These are phyloP conservation scores for Mallateleia sp. DNA, from an alignment of 2,888 invertebrate genomes.

Conservation along the genomic window DNA sequence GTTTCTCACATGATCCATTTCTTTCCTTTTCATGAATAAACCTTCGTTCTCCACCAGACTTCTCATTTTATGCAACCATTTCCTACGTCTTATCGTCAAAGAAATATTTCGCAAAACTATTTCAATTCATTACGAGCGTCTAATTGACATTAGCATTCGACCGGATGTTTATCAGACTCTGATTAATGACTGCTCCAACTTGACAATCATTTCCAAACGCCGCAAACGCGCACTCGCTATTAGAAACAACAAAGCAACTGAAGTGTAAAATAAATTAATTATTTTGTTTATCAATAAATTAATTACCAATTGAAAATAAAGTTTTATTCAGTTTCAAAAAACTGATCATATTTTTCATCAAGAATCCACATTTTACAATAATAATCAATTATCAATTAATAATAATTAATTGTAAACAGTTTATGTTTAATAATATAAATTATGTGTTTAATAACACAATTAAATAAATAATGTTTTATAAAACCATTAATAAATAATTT, in stretches of 20 bases:
- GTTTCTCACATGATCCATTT: conserved; percentile 85
- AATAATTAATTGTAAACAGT: no score
- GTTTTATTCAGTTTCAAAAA: no score
- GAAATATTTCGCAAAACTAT: conserved; percentile 25
- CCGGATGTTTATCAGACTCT: conserved; percentile 73
- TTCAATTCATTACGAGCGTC: conserved; percentile 55
- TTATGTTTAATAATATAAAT: no score
- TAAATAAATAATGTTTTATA: no score
- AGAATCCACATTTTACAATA: no score
- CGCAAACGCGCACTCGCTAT: conserved; percentile 26
- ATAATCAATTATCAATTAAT: no score
- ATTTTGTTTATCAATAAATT: no score
- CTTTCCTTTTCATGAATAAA: background rate
- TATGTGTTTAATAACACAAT: no score
- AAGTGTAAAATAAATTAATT: conserved; percentile 59
- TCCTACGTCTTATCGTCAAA: conserved; percentile 1
- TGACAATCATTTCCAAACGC: conserved; percentile 72
- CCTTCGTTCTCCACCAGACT: background rate
- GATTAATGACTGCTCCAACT: conserved; percentile 64
- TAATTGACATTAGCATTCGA: conserved; percentile 57
- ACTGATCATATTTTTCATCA: no score
- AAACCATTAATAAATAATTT: no score
- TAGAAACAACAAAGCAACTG: conserved; percentile 61
- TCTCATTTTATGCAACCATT: background rate
- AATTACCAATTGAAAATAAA: no score